Evolutionary conservation across 2,888 invertebrate genomes (phyloP).

Genomic region (Lepas anatifera): DNA sequence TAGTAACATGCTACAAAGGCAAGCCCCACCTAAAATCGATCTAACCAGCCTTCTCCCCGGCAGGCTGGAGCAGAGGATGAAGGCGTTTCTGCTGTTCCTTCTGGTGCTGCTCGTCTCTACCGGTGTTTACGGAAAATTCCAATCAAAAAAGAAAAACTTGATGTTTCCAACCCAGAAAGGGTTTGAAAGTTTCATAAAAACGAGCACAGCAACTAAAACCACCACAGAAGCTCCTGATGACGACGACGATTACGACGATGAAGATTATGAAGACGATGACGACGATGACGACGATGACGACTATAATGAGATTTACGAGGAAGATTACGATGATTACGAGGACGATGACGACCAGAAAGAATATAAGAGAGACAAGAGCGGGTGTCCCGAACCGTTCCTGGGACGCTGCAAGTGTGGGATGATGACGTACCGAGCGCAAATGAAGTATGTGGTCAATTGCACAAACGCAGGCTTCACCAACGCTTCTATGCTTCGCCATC

Average conservation of each 20-base stretch:
- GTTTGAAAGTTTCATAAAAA: background rate
- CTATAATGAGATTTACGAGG: background rate
- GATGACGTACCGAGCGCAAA: constrained; percentile 18
- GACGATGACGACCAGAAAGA: background rate
- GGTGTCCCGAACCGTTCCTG: constrained; percentile 26
- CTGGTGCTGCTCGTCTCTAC: too few species aligned
- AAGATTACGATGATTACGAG: background rate
- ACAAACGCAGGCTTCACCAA: constrained; percentile 48
- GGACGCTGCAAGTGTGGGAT: constrained; percentile 25
- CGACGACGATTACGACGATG: background rate
- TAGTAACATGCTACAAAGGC: too few species aligned
- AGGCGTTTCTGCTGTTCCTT: too few species aligned
- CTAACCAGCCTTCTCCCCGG: too few species aligned
- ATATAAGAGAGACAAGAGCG: background rate
- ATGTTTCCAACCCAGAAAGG: background rate
- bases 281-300: background rate
- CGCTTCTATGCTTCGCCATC: constrained; percentile 44
- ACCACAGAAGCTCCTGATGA: background rate
- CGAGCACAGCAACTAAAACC: background rate
- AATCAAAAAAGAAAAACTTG: background rate
- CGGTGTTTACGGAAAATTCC: too few species aligned
- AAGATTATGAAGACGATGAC: background rate
- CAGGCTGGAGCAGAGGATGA: too few species aligned
- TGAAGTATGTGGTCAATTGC: constrained; percentile 54
- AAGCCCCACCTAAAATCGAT: too few species aligned